Conservation (phyloP, 2,797 vertebrate species). For the Percopsis omiscomaycus region DNA sequence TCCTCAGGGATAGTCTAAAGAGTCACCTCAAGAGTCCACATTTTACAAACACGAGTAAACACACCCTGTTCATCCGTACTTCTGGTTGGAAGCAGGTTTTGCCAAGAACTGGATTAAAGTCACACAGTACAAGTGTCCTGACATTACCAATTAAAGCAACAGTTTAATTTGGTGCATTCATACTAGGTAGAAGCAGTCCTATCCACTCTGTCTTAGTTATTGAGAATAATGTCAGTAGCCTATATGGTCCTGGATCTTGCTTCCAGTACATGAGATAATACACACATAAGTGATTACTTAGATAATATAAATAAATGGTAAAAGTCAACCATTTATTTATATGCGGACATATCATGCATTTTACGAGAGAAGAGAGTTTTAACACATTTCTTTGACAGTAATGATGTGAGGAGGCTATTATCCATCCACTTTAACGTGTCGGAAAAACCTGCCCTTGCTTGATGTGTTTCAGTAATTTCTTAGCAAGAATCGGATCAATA, state of each 20-base stretch:
- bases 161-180: conserved; percentile 28
- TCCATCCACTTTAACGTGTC: conserved; percentile 21
- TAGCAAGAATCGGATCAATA: background rate
- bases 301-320: too few relatives aligned
- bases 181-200: background rate
- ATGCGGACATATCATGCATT: background rate
- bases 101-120: conserved; percentile 66
- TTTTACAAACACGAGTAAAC: background rate
- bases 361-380: background rate
- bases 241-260: too few relatives aligned
- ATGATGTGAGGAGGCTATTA: conserved; percentile 5
- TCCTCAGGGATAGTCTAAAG: background rate
- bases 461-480: background rate
- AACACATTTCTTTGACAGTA: conserved; percentile 40
- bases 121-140: conserved; percentile 57
- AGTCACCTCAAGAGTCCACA: background rate
- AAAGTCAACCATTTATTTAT: background rate
- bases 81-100: conserved; percentile 21
- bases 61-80: conserved; percentile 38
- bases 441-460: conserved; percentile 20
- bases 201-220: background rate
- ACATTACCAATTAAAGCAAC: conserved; percentile 47
- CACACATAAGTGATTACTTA: too few relatives aligned
- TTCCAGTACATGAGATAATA: too few relatives aligned
- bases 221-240: too few relatives aligned